Conservation (phyloP, 2,797 vertebrate species). For the Luscinia luscinia region DNA sequence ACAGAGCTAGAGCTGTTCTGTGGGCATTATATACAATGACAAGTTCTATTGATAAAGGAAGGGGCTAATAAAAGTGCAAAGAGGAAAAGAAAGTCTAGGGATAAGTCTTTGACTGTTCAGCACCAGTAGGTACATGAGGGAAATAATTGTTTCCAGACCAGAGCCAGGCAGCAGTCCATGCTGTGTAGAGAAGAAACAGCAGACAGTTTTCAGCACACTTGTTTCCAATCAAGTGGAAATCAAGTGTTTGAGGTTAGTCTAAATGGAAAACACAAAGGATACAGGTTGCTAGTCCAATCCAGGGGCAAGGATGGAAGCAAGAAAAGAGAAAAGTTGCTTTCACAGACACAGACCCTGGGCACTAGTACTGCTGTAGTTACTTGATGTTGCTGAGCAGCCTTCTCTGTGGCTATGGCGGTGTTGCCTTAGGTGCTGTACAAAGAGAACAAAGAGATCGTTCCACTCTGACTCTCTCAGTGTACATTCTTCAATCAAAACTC, state of each 20-base stretch:
- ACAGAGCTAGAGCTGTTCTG: neutral
- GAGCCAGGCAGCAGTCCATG: neutral
- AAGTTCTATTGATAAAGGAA: neutral
- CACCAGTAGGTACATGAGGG: neutral
- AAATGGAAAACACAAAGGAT: slow-evolving; percentile 3
- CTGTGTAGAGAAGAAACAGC: neutral
- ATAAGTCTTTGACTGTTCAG: neutral
- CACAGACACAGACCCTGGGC: neutral
- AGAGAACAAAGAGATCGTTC: neutral
- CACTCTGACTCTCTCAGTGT: neutral
- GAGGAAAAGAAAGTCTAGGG: neutral
- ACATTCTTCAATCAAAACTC: neutral
- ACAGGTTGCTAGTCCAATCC: neutral
- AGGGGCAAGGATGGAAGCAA: neutral
- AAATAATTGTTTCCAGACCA: slow-evolving; percentile 36
- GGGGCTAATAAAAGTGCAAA: neutral
- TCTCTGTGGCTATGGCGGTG: neutral
- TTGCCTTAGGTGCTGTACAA: neutral
- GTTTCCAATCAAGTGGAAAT: slow-evolving; percentile 33
- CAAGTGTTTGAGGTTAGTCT: neutral
- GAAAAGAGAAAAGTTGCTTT: neutral
- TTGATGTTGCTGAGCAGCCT: neutral
- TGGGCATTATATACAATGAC: neutral
- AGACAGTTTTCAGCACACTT: neutral
- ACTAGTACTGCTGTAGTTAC: neutral